These are phyloP conservation scores for Drosophila quinaria DNA, from an alignment of 2,888 invertebrate genomes.

Conservation along the genomic window DNA sequence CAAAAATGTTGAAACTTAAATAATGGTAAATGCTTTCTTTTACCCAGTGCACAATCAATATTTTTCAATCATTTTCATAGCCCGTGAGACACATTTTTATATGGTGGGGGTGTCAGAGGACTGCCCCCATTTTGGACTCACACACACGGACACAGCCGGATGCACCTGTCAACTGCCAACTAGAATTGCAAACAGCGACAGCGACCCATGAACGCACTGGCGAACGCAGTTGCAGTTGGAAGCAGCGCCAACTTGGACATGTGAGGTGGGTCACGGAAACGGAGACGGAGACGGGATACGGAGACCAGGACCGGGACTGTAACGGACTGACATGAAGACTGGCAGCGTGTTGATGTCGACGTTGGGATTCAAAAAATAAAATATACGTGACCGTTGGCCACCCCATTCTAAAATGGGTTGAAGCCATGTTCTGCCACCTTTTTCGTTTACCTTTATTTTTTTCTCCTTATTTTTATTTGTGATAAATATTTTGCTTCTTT, in stretches of 20 bases:
- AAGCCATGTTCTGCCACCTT: constrained; percentile 47
- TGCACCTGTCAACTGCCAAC: constrained; percentile 59
- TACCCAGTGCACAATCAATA: constrained; percentile 46
- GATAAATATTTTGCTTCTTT: constrained; percentile 46
- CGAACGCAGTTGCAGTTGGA: constrained; percentile 50
- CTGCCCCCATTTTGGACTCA: constrained; percentile 12
- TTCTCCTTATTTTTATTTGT: constrained; percentile 38
- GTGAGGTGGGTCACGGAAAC: constrained; percentile 19
- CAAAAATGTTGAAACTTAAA: constrained; percentile 31
- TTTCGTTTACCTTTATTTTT: constrained; percentile 47
- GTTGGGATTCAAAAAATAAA: constrained; percentile 51
- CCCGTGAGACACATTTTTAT: constrained; percentile 55
- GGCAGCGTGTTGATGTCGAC: constrained; percentile 57
- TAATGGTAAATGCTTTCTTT: constrained; percentile 46
- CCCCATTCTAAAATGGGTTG: constrained; percentile 11
- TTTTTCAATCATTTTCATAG: constrained; percentile 71
- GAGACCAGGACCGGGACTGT: no score
- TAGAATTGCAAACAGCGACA: constrained; percentile 50
- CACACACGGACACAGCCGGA: constrained; percentile 41
- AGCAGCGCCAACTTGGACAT: constrained; percentile 42
- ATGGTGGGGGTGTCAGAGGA: constrained; percentile 17
- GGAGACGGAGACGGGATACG: constrained; percentile 1
- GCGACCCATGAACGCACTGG: constrained; percentile 28
- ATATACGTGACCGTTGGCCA: constrained; percentile 28
- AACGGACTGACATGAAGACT: constrained; percentile 9